Evolutionary conservation across 2,113 vertebrate species (phyloP).

Genomic region (Clarias batrachus): DNA sequence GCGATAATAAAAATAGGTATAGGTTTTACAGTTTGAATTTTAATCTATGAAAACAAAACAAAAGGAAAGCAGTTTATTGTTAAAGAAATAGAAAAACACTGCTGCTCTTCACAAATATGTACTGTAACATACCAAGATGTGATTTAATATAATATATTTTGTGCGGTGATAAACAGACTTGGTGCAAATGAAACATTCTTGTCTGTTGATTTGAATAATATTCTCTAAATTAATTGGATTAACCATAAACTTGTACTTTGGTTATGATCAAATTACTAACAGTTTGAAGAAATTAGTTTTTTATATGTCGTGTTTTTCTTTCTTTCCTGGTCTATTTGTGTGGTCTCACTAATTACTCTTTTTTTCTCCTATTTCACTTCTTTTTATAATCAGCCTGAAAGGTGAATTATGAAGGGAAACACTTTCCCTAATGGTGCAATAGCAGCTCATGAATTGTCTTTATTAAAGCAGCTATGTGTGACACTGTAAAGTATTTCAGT

Average conservation of each 20-base stretch:
- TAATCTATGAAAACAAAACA: background rate
- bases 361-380: background rate
- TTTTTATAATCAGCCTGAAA: constrained; percentile 18
- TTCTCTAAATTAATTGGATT: background rate
- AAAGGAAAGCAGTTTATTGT: background rate
- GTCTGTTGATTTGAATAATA: background rate
- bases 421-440: background rate
- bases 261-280: constrained; percentile 8
- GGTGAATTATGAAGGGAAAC: constrained; percentile 16
- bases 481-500: background rate
- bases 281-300: background rate
- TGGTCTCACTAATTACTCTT: background rate
- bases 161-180: background rate
- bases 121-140: background rate
- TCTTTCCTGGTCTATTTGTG: background rate
- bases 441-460: constrained; percentile 20
- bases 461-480: background rate
- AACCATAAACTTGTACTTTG: background rate
- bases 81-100: constrained; percentile 2
- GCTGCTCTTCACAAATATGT: background rate
- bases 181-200: background rate
- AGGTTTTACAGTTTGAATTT: constrained; percentile 1
- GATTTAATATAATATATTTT: background rate
- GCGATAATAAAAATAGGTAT: background rate
- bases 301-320: constrained; percentile 1